Percentiles rank a stretch among this genome's conserved stretches.
Conservation (phyloP, 2,797 vertebrate genomes). For the Fratercula arctica region DNA sequence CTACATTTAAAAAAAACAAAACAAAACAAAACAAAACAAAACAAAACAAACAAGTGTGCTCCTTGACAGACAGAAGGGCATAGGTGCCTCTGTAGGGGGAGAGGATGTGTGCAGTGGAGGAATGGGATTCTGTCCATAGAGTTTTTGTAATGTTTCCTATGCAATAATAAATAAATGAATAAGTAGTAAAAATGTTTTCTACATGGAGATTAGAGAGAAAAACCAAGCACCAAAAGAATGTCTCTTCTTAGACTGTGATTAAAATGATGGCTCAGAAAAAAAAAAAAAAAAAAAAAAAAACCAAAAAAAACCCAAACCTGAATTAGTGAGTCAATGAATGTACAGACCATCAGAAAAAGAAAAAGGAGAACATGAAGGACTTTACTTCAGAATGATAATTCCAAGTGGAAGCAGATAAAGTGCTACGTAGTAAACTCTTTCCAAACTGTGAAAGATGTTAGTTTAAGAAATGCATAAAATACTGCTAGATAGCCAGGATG, state of each 20-base stretch:
- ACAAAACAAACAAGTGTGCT: fast-evolving
- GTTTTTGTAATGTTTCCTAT: neutral
- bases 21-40: no score
- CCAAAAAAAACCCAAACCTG: neutral
- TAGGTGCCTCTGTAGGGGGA: neutral
- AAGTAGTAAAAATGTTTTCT: neutral
- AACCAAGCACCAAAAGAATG: neutral
- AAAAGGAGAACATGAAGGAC: neutral
- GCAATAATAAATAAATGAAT: neutral
- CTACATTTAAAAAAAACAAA: neutral
- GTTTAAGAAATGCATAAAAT: neutral
- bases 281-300: neutral
- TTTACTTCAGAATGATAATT: neutral
- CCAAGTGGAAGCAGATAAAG: neutral
- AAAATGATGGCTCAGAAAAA: neutral
- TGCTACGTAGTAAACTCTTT: neutral
- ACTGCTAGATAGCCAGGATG: neutral
- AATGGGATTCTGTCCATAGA: neutral
- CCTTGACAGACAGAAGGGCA: neutral
- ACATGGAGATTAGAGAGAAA: neutral
- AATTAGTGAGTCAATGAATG: neutral
- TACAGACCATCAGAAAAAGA: neutral
- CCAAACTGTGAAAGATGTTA: neutral
- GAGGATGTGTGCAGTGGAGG: neutral
- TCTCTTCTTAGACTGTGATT: neutral